Base-by-base conservation (phyloP, 2,113 vertebrate genomes). In the Onychostruthus taczanowskii region DNA sequence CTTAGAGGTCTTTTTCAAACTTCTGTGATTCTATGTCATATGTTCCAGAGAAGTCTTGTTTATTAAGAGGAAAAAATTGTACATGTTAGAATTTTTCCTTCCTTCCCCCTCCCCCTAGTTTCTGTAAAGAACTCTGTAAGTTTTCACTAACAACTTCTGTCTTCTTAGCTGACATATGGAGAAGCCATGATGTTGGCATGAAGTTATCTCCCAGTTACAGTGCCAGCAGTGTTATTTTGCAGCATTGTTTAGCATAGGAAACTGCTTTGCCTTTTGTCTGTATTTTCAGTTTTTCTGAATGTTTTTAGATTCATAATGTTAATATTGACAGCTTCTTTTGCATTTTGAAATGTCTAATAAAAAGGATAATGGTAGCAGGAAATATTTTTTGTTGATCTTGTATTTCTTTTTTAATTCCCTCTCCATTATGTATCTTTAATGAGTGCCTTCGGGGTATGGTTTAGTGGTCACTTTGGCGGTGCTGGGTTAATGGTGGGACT, bases 141-240 rank as follows among this genome's bases (percentile, higher is more conserved):
- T 97, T 96, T 96, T 97, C 72, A 78, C 52, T 90, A 77, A 88
- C 92, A 87, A 61, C 68, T 95, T 95, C 75, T 94, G 85, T 63
- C 87, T 67, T 90, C 82, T 88, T 84, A 88, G 83, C 47, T 3
- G 58, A 89, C 96, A 92, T 95, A 95, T 92, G 88, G 95, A 92
- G 89, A 84, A 97, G 79, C 90, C 90, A 68, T 24, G 16, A 87
- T 89, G 83, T 78, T 97, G 95, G 93, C 93, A 93, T 93, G 79
- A 89, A 90, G 41, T 81, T 92, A 58, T 90, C 83, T 96, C 79
- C 61, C 0, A 1, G 61, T 66, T 84, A 58, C 21, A 46, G 61
- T 81, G 92, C 88, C 90, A 97, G 85, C 31, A 91, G 68, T 84
- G 81, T 84, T 96, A 75, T 92, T 93, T 68, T 92, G 61, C 1